Percentiles rank a stretch among this genome's conserved stretches.
phyloP scores from a whole-genome alignment of 1,140 invertebrate genomes.

The Bombus affinis region DNA sequence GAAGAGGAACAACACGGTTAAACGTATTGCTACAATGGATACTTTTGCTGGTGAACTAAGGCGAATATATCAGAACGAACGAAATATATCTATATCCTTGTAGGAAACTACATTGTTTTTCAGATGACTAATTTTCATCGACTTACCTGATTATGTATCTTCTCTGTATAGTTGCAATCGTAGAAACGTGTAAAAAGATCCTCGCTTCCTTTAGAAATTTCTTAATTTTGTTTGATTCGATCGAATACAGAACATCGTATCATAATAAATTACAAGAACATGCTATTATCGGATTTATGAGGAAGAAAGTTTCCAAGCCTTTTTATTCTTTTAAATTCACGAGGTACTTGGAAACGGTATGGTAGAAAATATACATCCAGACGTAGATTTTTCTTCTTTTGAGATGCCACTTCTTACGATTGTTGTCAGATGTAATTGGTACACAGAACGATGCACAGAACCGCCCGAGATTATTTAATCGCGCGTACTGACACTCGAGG shows the following conservation, averaged over 20 bases:
- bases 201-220: not conserved
- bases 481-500: not conserved
- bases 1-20: not conserved
- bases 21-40: too few species aligned
- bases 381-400: not conserved
- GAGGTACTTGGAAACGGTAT: not conserved
- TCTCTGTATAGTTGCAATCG: not conserved
- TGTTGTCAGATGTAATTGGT: not conserved
- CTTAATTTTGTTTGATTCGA: too few species aligned
- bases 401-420: not conserved
- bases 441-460: not conserved
- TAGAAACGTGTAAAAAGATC: not conserved
- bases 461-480: conserved; percentile 15
- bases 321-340: not conserved
- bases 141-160: not conserved
- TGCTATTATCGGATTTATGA: not conserved
- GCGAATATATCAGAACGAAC: too few species aligned
- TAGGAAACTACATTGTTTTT: too few species aligned
- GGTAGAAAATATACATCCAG: not conserved
- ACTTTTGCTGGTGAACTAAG: too few species aligned
- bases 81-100: too few species aligned
- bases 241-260: too few species aligned
- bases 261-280: not conserved
- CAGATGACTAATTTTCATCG: too few species aligned
- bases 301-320: not conserved